Conservation (phyloP, 1,140 invertebrate species). For the Neotoxoptera formosana region DNA sequence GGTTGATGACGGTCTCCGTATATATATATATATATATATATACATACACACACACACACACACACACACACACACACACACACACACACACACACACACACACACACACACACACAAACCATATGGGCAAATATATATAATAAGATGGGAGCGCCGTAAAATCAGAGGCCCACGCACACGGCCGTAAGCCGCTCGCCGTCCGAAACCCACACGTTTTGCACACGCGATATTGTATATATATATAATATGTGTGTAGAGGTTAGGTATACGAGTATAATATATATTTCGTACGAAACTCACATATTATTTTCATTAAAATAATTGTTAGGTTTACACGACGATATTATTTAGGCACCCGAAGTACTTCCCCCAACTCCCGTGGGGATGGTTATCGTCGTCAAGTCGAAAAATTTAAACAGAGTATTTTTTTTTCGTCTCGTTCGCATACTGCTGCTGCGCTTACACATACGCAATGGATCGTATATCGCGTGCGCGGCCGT, state of each 20-base stretch:
- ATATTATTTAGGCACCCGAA: not conserved
- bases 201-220: conserved; percentile 57
- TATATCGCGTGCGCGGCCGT: not conserved
- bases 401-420: not conserved
- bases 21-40: not conserved
- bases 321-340: not conserved
- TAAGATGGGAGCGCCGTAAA: conserved; percentile 48
- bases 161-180: conserved; percentile 44
- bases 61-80: too few species aligned
- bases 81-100: too few species aligned
- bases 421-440: not conserved
- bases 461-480: not conserved
- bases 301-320: conserved; percentile 31
- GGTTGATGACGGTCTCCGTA: not conserved
- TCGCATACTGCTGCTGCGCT: too few species aligned
- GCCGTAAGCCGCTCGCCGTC: conserved; percentile 33
- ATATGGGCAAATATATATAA: conserved; percentile 39
- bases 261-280: not conserved
- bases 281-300: not conserved
- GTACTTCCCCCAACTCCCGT: not conserved
- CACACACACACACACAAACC: too few species aligned
- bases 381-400: not conserved
- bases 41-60: too few species aligned
- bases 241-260: not conserved
- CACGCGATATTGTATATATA: conserved; percentile 39